A percentile compares a stretch with the other conserved stretches of the same genome.
phyloP scores from a whole-genome alignment of 2,888 invertebrate species.

The Drosophila rellima region DNA sequence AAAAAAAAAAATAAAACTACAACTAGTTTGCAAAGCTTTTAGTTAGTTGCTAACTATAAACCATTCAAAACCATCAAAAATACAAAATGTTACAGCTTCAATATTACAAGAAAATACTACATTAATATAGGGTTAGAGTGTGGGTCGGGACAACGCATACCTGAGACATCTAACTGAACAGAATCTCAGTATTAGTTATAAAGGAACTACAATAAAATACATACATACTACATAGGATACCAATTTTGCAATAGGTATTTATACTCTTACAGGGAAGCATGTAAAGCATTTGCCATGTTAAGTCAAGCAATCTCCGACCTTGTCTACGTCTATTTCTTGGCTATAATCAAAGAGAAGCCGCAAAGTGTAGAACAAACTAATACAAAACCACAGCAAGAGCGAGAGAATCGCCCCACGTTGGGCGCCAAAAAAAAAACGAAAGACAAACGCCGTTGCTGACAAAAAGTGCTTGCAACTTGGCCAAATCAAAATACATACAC shows the following conservation, averaged over 20 bases:
- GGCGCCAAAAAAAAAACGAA: constrained; percentile 23
- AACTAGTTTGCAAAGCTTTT: not conserved
- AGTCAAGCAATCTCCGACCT: constrained; percentile 25
- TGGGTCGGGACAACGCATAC: constrained; percentile 35
- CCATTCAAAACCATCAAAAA: not conserved
- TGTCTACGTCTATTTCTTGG: constrained; percentile 8
- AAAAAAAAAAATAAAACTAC: not conserved
- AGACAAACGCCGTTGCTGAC: constrained; percentile 17
- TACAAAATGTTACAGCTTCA: constrained; percentile 50
- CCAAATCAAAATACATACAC: constrained; percentile 5
- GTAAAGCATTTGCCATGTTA: constrained; percentile 64
- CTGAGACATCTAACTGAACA: constrained; percentile 71
- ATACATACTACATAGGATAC: constrained; percentile 33
- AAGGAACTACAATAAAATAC: constrained; percentile 26
- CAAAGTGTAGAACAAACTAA: not conserved
- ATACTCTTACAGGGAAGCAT: constrained; percentile 22
- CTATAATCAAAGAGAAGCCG: not conserved
- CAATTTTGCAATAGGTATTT: constrained; percentile 2
- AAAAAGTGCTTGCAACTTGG: constrained; percentile 3
- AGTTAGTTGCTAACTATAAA: not conserved
- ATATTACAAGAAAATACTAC: constrained; percentile 47
- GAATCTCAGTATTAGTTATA: constrained; percentile 77
- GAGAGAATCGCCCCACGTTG: constrained; percentile 2
- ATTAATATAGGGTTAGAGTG: constrained; percentile 29
- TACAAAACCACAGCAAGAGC: not conserved